Conservation (phyloP, 2,888 invertebrate genomes). For the Macrophya alboannulata region DNA sequence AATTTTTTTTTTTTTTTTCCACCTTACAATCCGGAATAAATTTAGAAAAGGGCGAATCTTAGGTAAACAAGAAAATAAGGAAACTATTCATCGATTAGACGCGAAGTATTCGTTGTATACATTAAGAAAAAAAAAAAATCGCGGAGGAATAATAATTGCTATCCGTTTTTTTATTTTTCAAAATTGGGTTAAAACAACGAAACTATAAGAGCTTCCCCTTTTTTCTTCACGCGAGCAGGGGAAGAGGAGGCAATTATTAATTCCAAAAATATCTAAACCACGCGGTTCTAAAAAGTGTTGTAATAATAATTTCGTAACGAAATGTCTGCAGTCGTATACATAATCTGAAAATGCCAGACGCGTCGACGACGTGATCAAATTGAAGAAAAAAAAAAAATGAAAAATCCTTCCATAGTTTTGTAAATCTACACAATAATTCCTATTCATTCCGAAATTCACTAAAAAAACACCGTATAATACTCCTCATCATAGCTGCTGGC, state of each 20-base stretch:
- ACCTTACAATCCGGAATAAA: background rate
- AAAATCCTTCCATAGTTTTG: background rate
- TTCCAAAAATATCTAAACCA: background rate
- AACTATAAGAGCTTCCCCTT: background rate
- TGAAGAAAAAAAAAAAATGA: background rate
- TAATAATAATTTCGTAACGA: background rate
- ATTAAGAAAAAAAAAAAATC: too few species aligned
- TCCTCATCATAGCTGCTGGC: background rate
- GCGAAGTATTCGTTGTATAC: background rate
- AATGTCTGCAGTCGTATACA: background rate
- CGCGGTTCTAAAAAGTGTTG: background rate
- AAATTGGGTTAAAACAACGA: slow-evolving; percentile 5
- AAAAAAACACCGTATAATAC: background rate
- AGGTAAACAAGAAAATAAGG: background rate
- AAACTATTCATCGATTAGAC: background rate
- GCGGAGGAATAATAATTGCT: background rate
- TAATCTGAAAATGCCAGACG: background rate
- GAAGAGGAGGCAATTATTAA: background rate
- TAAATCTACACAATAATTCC: background rate
- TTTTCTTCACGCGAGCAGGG: background rate
- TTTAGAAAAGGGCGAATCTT: background rate
- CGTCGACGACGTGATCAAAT: background rate
- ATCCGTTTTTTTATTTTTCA: background rate
- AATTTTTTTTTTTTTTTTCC: background rate
- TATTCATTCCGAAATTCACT: background rate